These are phyloP conservation scores for Eudyptes chrysolophus DNA, from an alignment of 2,113 vertebrate genomes.

Conservation along the genomic window DNA sequence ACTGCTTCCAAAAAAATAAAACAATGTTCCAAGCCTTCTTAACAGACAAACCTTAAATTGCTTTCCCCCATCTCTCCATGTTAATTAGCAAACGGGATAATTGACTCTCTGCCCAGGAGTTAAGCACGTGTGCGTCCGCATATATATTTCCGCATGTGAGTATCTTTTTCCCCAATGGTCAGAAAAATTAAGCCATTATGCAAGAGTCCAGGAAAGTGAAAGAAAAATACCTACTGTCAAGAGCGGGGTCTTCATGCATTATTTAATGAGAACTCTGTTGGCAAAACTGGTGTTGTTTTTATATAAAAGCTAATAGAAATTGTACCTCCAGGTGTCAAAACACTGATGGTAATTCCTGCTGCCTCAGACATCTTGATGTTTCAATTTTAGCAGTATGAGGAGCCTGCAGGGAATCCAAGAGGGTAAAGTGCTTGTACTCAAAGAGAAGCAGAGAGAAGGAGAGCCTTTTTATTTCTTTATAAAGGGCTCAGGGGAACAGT, in stretches of 20 bases:
- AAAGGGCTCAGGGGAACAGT: conserved; percentile 66
- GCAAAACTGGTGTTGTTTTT: conserved; percentile 68
- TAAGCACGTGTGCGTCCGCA: fast-evolving
- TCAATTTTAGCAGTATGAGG: conserved; percentile 71
- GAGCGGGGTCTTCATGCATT: conserved; percentile 63
- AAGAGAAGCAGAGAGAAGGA: conserved; percentile 64
- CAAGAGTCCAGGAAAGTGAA: conserved; percentile 20
- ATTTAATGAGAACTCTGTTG: conserved; percentile 60
- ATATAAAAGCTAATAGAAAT: conserved; percentile 73
- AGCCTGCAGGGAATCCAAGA: conserved; percentile 70
- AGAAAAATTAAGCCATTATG: conserved; percentile 11
- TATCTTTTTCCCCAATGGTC: background rate
- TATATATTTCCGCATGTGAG: fast-evolving
- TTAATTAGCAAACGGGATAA: conserved; percentile 29
- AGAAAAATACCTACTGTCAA: conserved; percentile 35
- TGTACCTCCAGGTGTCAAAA: conserved; percentile 72
- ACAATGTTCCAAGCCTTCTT: background rate
- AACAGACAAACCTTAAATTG: background rate
- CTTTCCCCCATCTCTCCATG: background rate
- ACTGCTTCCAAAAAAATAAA: background rate
- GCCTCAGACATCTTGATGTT: conserved; percentile 73
- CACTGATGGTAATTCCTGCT: conserved; percentile 67
- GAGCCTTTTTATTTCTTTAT: conserved; percentile 67
- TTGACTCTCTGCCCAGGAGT: background rate
- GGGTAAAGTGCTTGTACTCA: conserved; percentile 69